Evolutionary conservation across 2,113 vertebrate species (phyloP).

Genomic region (Pampusana beccarii): DNA sequence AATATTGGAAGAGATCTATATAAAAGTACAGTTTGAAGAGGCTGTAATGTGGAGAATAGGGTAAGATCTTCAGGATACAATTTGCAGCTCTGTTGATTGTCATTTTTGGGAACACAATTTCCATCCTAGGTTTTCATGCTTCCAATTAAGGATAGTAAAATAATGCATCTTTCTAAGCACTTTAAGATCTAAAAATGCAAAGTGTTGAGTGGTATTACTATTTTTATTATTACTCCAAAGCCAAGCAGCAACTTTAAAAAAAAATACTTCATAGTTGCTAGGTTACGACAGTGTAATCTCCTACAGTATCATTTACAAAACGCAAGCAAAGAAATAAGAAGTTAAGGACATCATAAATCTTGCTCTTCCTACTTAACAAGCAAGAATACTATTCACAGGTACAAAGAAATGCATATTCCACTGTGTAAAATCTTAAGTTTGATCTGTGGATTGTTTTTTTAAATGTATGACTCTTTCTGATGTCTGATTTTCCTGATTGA

Average conservation of each 20-base stretch:
- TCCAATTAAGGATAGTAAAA: neutral
- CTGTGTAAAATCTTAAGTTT: neutral
- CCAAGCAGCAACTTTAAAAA: neutral
- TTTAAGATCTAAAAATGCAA: neutral
- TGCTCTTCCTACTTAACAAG: neutral
- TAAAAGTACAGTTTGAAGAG: neutral
- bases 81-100: neutral
- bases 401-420: neutral
- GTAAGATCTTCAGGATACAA: neutral
- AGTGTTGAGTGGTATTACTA: neutral
- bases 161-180: neutral
- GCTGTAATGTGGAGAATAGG: neutral
- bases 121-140: neutral
- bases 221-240: slow-evolving; percentile 9
- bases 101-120: neutral
- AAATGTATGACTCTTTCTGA: neutral
- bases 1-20: neutral
- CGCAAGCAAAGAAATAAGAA: slow-evolving; percentile 22
- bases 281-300: slow-evolving; percentile 3
- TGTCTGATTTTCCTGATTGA: neutral
- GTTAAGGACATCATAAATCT: neutral
- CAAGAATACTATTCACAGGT: neutral
- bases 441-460: neutral
- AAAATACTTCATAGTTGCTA: slow-evolving; percentile 10
- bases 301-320: neutral